Evolutionary conservation across 2,113 vertebrate species (phyloP).

Genomic region (Scomber colias): DNA sequence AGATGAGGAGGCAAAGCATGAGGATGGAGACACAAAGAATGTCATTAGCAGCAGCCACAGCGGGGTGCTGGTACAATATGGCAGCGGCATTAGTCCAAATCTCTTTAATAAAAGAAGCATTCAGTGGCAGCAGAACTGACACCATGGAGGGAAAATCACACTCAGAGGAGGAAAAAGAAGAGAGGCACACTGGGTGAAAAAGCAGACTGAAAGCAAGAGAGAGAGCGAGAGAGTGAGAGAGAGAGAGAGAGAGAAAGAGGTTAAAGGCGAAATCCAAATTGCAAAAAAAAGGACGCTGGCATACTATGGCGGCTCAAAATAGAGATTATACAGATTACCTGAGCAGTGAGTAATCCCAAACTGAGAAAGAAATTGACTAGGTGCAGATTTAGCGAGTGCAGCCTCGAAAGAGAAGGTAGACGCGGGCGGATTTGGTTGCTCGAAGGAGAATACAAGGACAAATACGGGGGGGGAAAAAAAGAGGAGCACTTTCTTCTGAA

Average conservation of each 20-base stretch:
- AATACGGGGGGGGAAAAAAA: neutral
- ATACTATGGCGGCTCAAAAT: conserved; percentile 33
- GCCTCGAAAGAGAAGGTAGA: conserved; percentile 15
- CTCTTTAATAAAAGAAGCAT: conserved; percentile 74
- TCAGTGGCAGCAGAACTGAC: conserved; percentile 58
- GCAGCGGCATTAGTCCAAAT: conserved; percentile 69
- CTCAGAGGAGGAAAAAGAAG: conserved; percentile 31
- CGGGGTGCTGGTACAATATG: conserved; percentile 74
- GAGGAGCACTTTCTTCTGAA: neutral
- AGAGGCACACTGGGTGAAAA: neutral
- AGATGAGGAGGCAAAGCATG: conserved; percentile 51
- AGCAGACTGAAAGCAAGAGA: neutral
- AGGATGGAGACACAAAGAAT: conserved; percentile 72
- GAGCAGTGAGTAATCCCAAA: conserved; percentile 34
- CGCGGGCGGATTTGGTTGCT: neutral
- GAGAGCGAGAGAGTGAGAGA: neutral
- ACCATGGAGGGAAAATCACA: conserved; percentile 43
- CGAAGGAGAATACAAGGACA: neutral
- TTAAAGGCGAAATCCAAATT: conserved; percentile 28
- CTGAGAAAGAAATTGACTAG: conserved; percentile 3
- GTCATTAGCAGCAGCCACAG: conserved; percentile 73
- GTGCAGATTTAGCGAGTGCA: neutral
- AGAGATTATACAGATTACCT: conserved; percentile 56
- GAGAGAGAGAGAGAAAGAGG: neutral
- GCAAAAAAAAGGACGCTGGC: conserved; percentile 9